Evolutionary conservation across 2,888 invertebrate genomes (phyloP).

Genomic region (Coenonympha arcania): DNA sequence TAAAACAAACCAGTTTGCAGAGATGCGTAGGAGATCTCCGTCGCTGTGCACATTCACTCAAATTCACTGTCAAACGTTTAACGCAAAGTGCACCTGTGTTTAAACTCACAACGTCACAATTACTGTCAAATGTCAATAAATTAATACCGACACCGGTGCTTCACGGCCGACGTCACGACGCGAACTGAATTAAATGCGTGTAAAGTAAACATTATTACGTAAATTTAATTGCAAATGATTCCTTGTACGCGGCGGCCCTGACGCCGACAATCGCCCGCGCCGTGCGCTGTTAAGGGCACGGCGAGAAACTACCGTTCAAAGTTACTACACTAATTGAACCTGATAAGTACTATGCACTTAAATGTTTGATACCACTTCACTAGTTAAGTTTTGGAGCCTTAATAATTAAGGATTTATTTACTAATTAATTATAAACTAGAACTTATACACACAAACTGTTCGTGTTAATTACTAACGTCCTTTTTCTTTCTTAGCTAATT

Average conservation of each 20-base stretch:
- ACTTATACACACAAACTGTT: no score
- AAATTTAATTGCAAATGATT: slow-evolving; percentile 63
- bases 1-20: slow-evolving; percentile 3
- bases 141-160: slow-evolving; percentile 23
- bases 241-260: slow-evolving; percentile 54
- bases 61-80: neutral
- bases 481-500: no score
- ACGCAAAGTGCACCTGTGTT: no score
- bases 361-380: no score
- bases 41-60: slow-evolving; percentile 11
- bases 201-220: slow-evolving; percentile 56
- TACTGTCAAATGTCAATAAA: neutral
- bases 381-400: no score
- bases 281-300: slow-evolving; percentile 13
- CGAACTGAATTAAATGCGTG: slow-evolving; percentile 48
- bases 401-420: no score
- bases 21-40: neutral
- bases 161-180: slow-evolving; percentile 33
- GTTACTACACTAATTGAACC: neutral
- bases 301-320: slow-evolving; percentile 13
- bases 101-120: neutral
- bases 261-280: slow-evolving; percentile 31
- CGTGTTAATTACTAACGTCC: no score
- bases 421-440: no score
- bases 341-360: neutral